Evolutionary conservation across 2,888 invertebrate genomes (phyloP).

Genomic region (Catonia carolina): DNA sequence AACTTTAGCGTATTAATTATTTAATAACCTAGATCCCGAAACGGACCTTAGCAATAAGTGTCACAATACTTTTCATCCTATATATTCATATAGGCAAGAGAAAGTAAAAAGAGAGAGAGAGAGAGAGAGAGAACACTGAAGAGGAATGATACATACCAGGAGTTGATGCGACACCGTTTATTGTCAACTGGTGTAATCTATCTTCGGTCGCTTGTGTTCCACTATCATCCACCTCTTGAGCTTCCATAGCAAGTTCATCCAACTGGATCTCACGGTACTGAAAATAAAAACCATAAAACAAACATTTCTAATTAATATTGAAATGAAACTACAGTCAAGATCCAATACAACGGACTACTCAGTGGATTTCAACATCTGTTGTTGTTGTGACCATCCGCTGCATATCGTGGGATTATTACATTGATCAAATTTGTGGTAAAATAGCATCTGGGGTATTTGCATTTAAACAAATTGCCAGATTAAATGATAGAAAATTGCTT

Average conservation of each 20-base stretch:
- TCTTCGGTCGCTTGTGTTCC: constrained; percentile 66
- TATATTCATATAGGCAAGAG: no score
- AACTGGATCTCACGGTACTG: constrained; percentile 70
- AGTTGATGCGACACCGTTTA: constrained; percentile 14
- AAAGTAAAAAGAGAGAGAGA: neutral
- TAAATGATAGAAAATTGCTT: no score
- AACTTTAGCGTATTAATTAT: no score
- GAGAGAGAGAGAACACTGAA: neutral
- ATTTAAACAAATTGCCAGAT: no score
- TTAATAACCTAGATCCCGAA: no score
- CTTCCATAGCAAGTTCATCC: constrained; percentile 64
- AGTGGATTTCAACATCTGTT: no score
- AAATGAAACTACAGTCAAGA: neutral
- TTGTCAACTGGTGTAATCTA: constrained; percentile 39
- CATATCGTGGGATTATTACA: no score
- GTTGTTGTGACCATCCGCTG: no score
- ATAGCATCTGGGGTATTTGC: no score
- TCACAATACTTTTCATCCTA: neutral
- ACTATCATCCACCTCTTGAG: constrained; percentile 69
- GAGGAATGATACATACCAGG: constrained; percentile 1
- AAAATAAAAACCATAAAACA: constrained; percentile 18
- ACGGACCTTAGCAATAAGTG: no score
- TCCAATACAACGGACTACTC: no score
- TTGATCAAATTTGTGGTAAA: no score
- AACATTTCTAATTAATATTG: neutral